Conservation (phyloP, 2,797 vertebrate species). For the Oreortyx pictus region DNA sequence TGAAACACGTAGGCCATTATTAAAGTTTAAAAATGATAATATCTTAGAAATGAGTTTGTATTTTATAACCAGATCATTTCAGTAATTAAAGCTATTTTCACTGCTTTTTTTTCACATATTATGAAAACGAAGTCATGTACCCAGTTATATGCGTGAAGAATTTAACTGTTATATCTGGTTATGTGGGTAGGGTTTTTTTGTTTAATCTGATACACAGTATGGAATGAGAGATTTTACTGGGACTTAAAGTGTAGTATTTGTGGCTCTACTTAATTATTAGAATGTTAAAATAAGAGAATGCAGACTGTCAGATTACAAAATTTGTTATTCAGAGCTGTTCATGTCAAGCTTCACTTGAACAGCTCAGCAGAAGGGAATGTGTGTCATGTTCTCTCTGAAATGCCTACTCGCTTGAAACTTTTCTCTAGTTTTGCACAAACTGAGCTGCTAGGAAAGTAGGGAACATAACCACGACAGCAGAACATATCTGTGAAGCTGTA, state of each 20-base stretch:
- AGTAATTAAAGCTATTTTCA: not conserved
- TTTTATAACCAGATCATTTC: not conserved
- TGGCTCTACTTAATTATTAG: not conserved
- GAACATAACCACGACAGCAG: not conserved
- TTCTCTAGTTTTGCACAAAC: not conserved
- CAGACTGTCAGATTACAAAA: not conserved
- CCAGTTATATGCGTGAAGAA: not conserved
- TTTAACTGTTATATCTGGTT: not conserved
- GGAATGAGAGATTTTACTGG: not conserved
- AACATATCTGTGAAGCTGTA: accelerated
- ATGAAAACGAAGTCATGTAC: not conserved
- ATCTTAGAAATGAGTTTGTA: not conserved
- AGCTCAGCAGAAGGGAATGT: not conserved
- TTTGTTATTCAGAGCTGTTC: not conserved
- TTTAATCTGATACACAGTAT: not conserved
- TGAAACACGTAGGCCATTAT: not conserved
- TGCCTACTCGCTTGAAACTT: not conserved
- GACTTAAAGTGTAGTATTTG: not conserved
- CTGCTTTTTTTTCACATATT: not conserved
- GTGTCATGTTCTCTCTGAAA: not conserved
- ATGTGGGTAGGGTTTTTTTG: not conserved
- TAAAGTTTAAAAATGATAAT: not conserved
- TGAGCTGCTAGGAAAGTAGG: not conserved
- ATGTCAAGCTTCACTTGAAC: not conserved
- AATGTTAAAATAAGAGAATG: not conserved